Base-by-base conservation (phyloP, 2,797 vertebrate species). In the Anas bahamensis region DNA sequence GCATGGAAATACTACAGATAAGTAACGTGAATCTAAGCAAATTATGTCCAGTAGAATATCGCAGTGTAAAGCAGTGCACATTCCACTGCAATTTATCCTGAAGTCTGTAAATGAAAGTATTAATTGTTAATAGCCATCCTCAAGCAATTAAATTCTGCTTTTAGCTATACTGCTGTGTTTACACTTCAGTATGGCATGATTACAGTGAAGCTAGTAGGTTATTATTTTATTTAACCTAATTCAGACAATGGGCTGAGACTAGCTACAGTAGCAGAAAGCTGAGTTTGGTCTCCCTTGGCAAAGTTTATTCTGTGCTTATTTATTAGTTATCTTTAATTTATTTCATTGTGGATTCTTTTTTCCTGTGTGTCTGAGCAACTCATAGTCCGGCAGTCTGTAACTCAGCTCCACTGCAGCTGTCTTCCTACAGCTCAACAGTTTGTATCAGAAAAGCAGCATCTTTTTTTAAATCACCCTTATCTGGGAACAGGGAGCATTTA, bases 401-500 rank as follows among this genome's bases (percentile, higher is more conserved):
- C 17, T 13, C 3, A 26, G 53, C 9, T 35, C 35, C n/a, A 13
- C 8, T 0, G 0, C 39, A 57, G 17, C 46, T 10, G 39, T n/a
- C 52, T 31, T 63, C 55, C 55, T 60, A 23, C 22, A 75, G 33
- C 56, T 44, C 31, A 9, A 55, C 9, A 3, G 18, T 44, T 31
- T 28, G 9, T 16, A 39, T 31, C 3, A 59, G 48, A 53, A 83
- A 42, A 74, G 17, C 13, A 66, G 65, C 42, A 17, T 3, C 24
- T 28, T 68, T 48, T 64, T 42, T 50, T 10, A 77, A 74, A 69
- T 64, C n/a, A 2, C 9, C 39, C 9, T 7, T 31, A 22, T 7
- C 50, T 44, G 35, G 66, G 61, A 63, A 73, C 4, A 46, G 33
- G 9, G 23, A 52, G 50, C 44, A 50, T 88, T 95, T 98, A 99